phyloP scores from a whole-genome alignment of 2,888 invertebrate genomes.

The Pollenia angustigena region DNA sequence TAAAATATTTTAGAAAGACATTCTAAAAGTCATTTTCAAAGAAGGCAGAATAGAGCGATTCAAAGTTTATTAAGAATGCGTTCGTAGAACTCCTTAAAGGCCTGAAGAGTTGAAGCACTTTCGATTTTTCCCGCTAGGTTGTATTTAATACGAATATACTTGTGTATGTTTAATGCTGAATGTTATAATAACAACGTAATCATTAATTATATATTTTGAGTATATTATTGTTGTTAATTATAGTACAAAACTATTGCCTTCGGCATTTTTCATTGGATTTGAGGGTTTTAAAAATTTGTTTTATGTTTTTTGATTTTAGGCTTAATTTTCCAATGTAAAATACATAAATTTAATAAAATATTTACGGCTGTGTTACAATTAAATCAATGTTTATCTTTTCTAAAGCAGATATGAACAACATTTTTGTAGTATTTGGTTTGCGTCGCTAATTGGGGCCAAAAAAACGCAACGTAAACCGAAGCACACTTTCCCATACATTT shows the following conservation, averaged over 20 bases:
- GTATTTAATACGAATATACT: not conserved
- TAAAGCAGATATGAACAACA: not conserved
- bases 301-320: not conserved
- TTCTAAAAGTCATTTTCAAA: too few species aligned
- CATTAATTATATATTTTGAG: slow-evolving; percentile 20
- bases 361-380: not conserved
- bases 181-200: not conserved
- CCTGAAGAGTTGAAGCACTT: too few species aligned
- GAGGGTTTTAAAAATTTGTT: not conserved
- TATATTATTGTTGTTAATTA: slow-evolving; percentile 37
- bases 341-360: not conserved
- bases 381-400: not conserved
- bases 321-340: not conserved
- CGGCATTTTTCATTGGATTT: slow-evolving; percentile 2
- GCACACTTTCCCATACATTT: too few species aligned
- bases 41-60: too few species aligned
- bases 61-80: too few species aligned
- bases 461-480: too few species aligned
- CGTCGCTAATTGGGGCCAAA: too few species aligned
- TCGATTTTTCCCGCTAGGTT: too few species aligned
- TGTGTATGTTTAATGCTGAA: not conserved
- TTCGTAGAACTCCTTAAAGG: too few species aligned
- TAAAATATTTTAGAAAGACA: too few species aligned
- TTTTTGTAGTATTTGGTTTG: not conserved
- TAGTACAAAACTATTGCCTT: slow-evolving; percentile 13